Percentiles rank a stretch among this genome's conserved stretches.
Evolutionary conservation across 1,140 invertebrate genomes (phyloP).

Genomic region (Argopecten irradians): DNA sequence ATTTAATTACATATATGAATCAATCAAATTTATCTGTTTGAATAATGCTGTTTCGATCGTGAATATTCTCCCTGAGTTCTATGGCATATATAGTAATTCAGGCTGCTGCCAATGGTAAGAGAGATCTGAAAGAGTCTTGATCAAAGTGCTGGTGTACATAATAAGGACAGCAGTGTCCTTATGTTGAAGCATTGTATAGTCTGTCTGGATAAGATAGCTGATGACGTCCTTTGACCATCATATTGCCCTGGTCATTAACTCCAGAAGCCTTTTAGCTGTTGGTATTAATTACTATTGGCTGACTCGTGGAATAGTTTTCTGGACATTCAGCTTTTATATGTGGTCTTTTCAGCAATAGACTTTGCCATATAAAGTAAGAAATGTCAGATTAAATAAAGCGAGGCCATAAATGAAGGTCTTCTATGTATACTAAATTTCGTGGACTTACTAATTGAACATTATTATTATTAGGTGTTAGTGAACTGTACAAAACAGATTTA

Average conservation of each 20-base stretch:
- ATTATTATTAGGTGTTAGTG: neutral
- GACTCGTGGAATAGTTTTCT: neutral
- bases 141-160: neutral
- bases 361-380: neutral
- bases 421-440: neutral
- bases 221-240: neutral
- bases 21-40: neutral
- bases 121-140: neutral
- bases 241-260: neutral
- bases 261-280: constrained; percentile 1
- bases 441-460: neutral
- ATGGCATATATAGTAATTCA: too few relatives aligned
- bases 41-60: too few relatives aligned
- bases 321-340: neutral
- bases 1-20: neutral
- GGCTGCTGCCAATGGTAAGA: neutral
- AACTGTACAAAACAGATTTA: neutral
- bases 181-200: neutral
- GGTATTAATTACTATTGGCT: neutral
- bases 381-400: neutral
- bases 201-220: neutral
- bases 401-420: neutral
- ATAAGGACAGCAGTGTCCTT: neutral
- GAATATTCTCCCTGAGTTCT: too few relatives aligned
- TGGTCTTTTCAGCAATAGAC: neutral